Percentiles rank a stretch among this genome's conserved stretches.
Evolutionary conservation across 2,888 invertebrate genomes (phyloP).

Genomic region (Dascillus cervinus): DNA sequence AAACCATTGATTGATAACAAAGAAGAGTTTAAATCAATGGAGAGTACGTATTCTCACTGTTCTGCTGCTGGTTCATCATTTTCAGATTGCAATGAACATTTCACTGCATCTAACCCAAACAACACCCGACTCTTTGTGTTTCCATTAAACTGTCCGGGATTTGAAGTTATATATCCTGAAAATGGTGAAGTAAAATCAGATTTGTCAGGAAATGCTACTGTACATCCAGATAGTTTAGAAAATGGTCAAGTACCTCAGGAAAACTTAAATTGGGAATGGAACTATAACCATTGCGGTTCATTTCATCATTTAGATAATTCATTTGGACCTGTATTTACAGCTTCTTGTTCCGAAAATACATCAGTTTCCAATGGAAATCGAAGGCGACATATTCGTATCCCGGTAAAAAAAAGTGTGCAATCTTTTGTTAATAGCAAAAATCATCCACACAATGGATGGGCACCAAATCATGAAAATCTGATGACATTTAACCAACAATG

Average conservation of each 20-base stretch:
- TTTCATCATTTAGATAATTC: background rate
- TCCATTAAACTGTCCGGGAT: slow-evolving; percentile 34
- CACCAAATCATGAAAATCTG: background rate
- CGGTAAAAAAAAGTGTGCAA: background rate
- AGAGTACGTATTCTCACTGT: slow-evolving; percentile 1
- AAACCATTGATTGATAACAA: background rate
- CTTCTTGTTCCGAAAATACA: background rate
- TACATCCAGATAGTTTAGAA: background rate
- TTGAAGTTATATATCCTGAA: slow-evolving; percentile 26
- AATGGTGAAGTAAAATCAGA: background rate
- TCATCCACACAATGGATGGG: background rate
- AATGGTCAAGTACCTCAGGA: background rate
- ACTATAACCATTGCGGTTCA: background rate
- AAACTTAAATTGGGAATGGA: background rate
- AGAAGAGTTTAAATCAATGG: slow-evolving; percentile 1
- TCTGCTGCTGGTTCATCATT: background rate
- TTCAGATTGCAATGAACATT: background rate
- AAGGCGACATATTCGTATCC: too few relatives aligned
- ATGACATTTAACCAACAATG: background rate
- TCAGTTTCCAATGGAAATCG: background rate
- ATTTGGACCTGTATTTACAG: too few relatives aligned
- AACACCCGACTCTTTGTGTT: slow-evolving; percentile 33
- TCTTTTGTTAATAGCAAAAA: background rate
- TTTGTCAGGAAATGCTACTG: background rate
- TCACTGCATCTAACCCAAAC: background rate